Evolutionary conservation across 2,113 vertebrate species (phyloP).

Genomic region (Dromas ardeola): DNA sequence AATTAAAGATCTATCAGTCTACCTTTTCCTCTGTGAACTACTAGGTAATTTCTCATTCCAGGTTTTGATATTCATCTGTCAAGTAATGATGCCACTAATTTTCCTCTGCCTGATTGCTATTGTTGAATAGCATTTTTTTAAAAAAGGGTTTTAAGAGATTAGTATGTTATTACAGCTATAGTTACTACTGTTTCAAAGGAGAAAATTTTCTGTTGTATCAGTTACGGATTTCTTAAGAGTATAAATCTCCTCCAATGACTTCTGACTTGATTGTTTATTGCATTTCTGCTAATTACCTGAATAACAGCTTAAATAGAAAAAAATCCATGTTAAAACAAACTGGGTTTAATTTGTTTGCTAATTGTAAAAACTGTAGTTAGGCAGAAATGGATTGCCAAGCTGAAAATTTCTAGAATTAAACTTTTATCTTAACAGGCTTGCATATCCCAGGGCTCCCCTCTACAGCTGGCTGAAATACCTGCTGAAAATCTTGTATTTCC

Average conservation of each 20-base stretch:
- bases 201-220: neutral
- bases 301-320: slow-evolving; percentile 12
- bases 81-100: neutral
- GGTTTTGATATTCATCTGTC: neutral
- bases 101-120: neutral
- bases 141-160: slow-evolving; percentile 28
- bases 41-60: neutral
- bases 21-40: neutral
- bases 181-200: neutral
- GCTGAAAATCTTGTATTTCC: neutral
- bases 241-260: neutral
- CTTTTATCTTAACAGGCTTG: neutral
- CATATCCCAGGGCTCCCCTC: neutral
- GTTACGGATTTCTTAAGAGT: neutral
- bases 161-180: neutral
- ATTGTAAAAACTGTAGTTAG: slow-evolving; percentile 1
- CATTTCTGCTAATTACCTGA: slow-evolving; percentile 36
- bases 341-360: slow-evolving; percentile 8
- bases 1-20: slow-evolving; percentile 51
- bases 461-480: neutral
- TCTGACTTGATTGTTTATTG: slow-evolving; percentile 21
- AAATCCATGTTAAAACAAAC: neutral
- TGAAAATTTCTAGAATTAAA: neutral
- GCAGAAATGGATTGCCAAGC: neutral
- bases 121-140: neutral